Conservation (phyloP, 2,113 vertebrate species). For the Sturnus vulgaris region DNA sequence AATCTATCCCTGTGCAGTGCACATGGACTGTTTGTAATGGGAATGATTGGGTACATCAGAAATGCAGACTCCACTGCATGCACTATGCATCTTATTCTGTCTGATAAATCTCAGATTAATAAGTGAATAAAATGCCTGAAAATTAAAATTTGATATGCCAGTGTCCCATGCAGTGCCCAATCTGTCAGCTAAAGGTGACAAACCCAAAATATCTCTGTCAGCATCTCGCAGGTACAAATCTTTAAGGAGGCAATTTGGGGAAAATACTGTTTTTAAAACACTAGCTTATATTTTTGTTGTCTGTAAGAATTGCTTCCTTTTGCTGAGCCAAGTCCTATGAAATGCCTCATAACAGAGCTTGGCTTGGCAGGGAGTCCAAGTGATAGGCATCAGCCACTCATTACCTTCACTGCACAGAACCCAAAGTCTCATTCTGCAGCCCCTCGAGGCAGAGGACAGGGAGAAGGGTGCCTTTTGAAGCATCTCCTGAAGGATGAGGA, state of each 20-base stretch:
- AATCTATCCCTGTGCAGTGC: not conserved
- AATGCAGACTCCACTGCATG: not conserved
- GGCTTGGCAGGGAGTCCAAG: not conserved
- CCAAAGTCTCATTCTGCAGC: not conserved
- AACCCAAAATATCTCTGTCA: not conserved
- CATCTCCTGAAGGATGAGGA: not conserved
- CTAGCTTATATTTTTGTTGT: not conserved
- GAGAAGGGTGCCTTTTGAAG: not conserved
- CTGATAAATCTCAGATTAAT: not conserved
- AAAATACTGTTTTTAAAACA: not conserved
- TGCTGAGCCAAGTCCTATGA: not conserved
- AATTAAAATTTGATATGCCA: not conserved
- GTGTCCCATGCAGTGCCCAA: not conserved
- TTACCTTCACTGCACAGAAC: not conserved
- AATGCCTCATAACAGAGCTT: not conserved
- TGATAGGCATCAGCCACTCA: not conserved
- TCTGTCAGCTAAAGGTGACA: not conserved
- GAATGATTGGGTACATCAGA: not conserved
- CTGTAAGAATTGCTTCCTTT: not conserved
- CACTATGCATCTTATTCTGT: not conserved
- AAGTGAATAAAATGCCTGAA: not conserved
- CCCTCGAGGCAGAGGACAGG: not conserved
- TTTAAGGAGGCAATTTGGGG: not conserved
- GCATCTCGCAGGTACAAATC: not conserved
- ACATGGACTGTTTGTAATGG: not conserved